Evolutionary conservation across 2,888 invertebrate species (phyloP).

Genomic region (Crioceris asparagi): DNA sequence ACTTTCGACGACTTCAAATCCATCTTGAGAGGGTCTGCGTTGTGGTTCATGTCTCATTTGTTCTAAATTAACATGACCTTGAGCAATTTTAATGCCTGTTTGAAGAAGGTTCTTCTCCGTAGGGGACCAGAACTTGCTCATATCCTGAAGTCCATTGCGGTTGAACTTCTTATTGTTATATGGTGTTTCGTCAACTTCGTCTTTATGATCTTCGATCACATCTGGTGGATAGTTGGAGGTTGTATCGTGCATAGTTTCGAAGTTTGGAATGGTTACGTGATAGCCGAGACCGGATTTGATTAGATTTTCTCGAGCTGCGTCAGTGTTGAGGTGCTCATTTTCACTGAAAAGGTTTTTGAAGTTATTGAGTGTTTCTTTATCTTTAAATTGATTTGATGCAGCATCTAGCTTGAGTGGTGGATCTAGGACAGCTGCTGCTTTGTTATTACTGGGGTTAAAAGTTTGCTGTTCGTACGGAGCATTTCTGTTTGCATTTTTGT

Average conservation of each 20-base stretch:
- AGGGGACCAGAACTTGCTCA: slow-evolving; percentile 17
- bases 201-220: background rate
- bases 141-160: slow-evolving; percentile 15
- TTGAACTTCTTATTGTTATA: slow-evolving; percentile 5
- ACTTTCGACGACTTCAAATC: slow-evolving; percentile 19
- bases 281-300: slow-evolving; percentile 9
- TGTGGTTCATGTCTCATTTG: background rate
- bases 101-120: slow-evolving; percentile 16
- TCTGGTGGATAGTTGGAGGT: background rate
- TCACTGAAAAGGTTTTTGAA: slow-evolving; percentile 15
- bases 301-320: slow-evolving; percentile 10
- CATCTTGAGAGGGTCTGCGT: slow-evolving; percentile 2
- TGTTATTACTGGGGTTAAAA: too few relatives aligned
- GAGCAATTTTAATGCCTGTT: slow-evolving; percentile 15
- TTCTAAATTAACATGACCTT: slow-evolving; percentile 8
- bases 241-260: background rate
- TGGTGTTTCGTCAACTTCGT: background rate
- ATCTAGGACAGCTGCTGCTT: too few relatives aligned
- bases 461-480: too few relatives aligned
- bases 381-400: too few relatives aligned
- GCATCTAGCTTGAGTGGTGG: too few relatives aligned
- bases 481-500: too few relatives aligned
- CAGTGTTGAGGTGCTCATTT: slow-evolving; percentile 18
- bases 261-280: slow-evolving; percentile 11
- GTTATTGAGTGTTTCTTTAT: slow-evolving; percentile 5